phyloP scores from a whole-genome alignment of 2,113 vertebrate genomes.

The Hippoglossus stenolepis region DNA sequence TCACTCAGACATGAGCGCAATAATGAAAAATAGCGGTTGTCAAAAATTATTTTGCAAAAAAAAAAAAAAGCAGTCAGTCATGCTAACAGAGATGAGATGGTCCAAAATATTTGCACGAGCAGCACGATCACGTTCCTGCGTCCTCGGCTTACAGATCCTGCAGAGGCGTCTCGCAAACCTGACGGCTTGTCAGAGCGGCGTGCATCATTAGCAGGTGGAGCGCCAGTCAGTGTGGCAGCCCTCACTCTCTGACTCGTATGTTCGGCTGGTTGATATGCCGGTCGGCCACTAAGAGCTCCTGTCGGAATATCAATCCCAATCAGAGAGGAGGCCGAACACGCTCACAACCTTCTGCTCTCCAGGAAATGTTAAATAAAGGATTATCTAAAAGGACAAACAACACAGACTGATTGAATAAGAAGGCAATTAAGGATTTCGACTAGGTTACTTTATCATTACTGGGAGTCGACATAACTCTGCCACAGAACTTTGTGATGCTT shows the following conservation, averaged over 20 bases:
- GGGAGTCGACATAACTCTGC: not conserved
- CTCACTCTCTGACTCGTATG: slow-evolving; percentile 11
- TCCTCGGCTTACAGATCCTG: not conserved
- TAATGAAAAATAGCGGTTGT: slow-evolving; percentile 15
- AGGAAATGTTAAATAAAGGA: not conserved
- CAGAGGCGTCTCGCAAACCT: slow-evolving; percentile 2
- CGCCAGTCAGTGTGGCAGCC: slow-evolving; percentile 34
- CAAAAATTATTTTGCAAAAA: not conserved
- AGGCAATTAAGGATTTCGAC: not conserved
- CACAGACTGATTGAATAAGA: not conserved
- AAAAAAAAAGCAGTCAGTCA: not conserved
- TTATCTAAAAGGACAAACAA: slow-evolving; percentile 3
- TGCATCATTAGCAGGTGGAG: slow-evolving; percentile 30
- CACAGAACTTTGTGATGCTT: no score
- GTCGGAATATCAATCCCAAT: slow-evolving; percentile 60
- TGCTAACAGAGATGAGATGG: not conserved
- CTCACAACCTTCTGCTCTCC: slow-evolving; percentile 21
- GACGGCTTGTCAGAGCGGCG: slow-evolving; percentile 10
- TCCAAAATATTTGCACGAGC: not conserved
- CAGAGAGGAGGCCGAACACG: slow-evolving; percentile 33
- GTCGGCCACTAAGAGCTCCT: slow-evolving; percentile 17
- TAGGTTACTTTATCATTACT: not conserved
- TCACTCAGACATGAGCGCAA: not conserved
- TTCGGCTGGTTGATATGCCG: slow-evolving; percentile 58
- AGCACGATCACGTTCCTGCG: not conserved